Evolutionary conservation across 2,797 vertebrate species (phyloP).

Genomic region (Delichon dasypus): DNA sequence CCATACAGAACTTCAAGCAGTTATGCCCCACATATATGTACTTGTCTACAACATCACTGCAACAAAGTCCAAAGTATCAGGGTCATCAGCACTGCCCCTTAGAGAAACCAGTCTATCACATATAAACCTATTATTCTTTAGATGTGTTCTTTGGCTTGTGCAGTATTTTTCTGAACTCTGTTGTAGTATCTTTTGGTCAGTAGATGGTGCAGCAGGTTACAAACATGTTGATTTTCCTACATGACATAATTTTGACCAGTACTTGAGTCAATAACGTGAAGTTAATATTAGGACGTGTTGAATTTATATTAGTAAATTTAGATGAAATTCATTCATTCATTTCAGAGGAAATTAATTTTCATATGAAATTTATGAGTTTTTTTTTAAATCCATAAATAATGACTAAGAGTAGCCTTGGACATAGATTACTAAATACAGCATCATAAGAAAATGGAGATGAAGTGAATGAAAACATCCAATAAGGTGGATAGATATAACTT

Average conservation of each 20-base stretch:
- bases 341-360: too few relatives aligned
- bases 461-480: background rate
- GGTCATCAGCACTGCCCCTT: background rate
- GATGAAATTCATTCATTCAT: background rate
- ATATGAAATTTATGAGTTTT: background rate
- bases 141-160: background rate
- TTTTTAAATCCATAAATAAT: background rate
- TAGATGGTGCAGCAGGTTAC: constrained; percentile 46
- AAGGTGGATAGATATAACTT: background rate
- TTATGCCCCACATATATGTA: background rate
- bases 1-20: background rate
- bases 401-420: background rate
- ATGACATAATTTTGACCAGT: background rate
- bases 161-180: background rate
- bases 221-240: background rate
- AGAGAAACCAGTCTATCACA: background rate
- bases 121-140: background rate
- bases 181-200: constrained; percentile 26
- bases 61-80: background rate
- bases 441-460: background rate
- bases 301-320: background rate
- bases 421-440: background rate
- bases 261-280: background rate
- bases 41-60: background rate
- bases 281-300: background rate